Evolutionary conservation across 2,113 vertebrate species (phyloP), one percentile per base, ranked within the genome.

Genomic region (Trachemys scripta): DNA sequence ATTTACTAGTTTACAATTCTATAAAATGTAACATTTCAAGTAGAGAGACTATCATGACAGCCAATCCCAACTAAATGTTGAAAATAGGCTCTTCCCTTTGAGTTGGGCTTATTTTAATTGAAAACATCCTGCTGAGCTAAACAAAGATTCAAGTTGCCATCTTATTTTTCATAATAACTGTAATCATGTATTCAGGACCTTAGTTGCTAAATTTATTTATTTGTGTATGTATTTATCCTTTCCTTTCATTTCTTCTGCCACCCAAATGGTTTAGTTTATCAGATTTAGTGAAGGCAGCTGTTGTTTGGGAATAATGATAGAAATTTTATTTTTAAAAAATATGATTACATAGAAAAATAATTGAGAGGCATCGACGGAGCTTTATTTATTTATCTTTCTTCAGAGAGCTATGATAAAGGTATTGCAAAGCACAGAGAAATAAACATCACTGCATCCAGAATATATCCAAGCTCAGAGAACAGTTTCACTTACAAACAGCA

Each of bases 351-450:
- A 82, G 84, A 56, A 95, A 49, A 72, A 54, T 31, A 59, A 92
- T 80, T 22, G 50, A 24, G 56, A 81, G 84, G n/a, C 38, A 56
- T 80, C 85, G 51, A 11, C 1, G 0, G 45, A 42, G 8, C 72
- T 94, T 92, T 91, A 88, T 85, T 89, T 92, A 85, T 93, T 85
- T 85, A 62, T 93, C 29, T 56, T 27, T 87, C 93, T 84, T 7
- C 16, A 89, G 85, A 89, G 72, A 80, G 42, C 95, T 94, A 93
- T 50, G 80, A 69, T 83, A 59, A 29, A 94, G 95, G 13, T 38
- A 57, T n/a, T 84, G 35, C 53, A 78, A 72, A 95, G 85, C 47
- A 82, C 45, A 20, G 22, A 31, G 42, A 31, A 31, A 81, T n/a
- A 49, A 49, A 31, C 62, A 38, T 27, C 42, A 49, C n/a, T 0